Base-by-base conservation (phyloP, 2,113 vertebrate genomes). In the Ptilonorhynchus violaceus region DNA sequence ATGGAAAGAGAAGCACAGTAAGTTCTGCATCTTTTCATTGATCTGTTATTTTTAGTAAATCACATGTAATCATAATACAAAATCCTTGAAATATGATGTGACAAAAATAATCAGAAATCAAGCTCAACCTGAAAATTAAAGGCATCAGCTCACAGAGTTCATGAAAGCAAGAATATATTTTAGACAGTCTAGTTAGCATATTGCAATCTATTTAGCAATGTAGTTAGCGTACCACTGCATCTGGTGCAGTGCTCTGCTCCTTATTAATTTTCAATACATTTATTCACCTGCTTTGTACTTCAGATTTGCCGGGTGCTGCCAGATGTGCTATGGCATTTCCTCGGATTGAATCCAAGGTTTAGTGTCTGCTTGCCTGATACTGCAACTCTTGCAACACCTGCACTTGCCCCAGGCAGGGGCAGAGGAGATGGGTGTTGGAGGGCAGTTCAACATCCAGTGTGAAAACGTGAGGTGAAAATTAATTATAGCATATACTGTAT, bases 71-170 rank as follows among this genome's bases (percentile, higher is more conserved):
- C 88, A 92, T 72, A 95, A 92, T 68, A 89, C 18, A 94, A 91
- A 95, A 93, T 84, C 86, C 66, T 92, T 80, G 81, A 81, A 94
- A 94, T 73, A 58, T 4, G 22, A 75, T 85, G 55, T 63, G 74
- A 88, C 66, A 88, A 87, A 97, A 96, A 89, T 93, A 91, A 96
- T 91, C 94, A 93, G 76, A 96, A 93, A 96, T 95, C 88, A 97
- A 75, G 41, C 68, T 73, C 46, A 93, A 78, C 53, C 70, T 88
- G 75, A 84, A 92, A 94, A 96, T 94, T 80, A 96, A 89, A 75
- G 67, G 46, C 47, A 93, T 86, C 58, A 30, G 67, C 80, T 91
- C 76, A 41, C 73, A 56, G 20, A 81, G 59, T 67, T 91, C 84
- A 83, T 49, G 88, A 97, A 96, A 94, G 63, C 73, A 76, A 41